A percentile compares a stretch with the other conserved stretches of the same genome.
phyloP scores from a whole-genome alignment of 1,140 invertebrate species.

The Oncopodura yosiiana region DNA sequence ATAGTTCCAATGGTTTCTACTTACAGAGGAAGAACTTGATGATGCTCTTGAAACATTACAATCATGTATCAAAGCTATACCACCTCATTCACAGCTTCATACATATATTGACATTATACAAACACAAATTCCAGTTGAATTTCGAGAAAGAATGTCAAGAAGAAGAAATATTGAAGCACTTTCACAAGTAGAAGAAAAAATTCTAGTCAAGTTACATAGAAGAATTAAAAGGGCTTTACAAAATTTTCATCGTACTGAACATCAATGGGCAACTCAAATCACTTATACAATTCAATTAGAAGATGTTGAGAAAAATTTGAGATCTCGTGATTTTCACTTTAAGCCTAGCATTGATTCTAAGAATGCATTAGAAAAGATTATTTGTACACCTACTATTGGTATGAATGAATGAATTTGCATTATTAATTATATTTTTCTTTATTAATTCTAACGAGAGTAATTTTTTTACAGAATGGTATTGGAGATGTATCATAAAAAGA shows the following conservation, averaged over 20 bases:
- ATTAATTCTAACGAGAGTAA: too few relatives aligned
- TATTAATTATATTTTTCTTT: slow-evolving; percentile 1
- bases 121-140: slow-evolving; percentile 67
- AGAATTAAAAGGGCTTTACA: slow-evolving; percentile 45
- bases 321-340: slow-evolving; percentile 62
- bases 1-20: too few relatives aligned
- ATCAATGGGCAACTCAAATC: slow-evolving; percentile 81
- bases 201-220: slow-evolving; percentile 67
- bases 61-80: background rate
- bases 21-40: slow-evolving; percentile 90
- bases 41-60: slow-evolving; percentile 65
- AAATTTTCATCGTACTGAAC: slow-evolving; percentile 58
- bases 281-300: slow-evolving; percentile 63
- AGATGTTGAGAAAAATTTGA: slow-evolving; percentile 72
- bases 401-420: background rate
- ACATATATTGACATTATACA: slow-evolving; percentile 75
- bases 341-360: slow-evolving; percentile 43
- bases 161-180: slow-evolving; percentile 41
- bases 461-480: slow-evolving; percentile 25
- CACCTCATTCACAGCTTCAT: background rate
- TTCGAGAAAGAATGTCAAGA: slow-evolving; percentile 59
- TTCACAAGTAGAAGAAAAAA: slow-evolving; percentile 60
- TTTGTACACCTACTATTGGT: background rate
- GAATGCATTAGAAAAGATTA: background rate
- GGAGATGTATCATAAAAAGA: slow-evolving; percentile 8